phyloP scores from a whole-genome alignment of 1,140 invertebrate genomes.

The Potamilus streckersoni region DNA sequence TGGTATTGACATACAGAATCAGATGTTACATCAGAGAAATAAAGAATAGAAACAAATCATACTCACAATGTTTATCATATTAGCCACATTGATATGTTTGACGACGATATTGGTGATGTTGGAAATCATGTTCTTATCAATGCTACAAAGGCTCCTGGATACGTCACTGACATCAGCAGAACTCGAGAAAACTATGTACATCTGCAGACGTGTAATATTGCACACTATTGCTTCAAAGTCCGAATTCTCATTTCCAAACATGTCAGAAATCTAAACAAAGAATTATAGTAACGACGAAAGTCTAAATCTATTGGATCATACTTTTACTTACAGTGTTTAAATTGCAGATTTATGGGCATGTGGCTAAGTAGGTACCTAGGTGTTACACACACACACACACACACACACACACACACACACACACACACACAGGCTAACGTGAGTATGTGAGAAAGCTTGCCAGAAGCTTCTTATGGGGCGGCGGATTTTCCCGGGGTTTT shows the following conservation, averaged over 20 bases:
- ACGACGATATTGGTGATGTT: slow-evolving; percentile 15
- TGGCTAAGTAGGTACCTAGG: no score
- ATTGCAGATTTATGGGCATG: no score
- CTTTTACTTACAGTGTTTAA: no score
- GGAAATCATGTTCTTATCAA: slow-evolving; percentile 13
- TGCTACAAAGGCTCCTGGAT: slow-evolving; percentile 13
- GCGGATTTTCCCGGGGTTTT: no score
- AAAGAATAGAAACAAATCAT: no score
- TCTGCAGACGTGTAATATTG: slow-evolving; percentile 5
- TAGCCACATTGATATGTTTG: slow-evolving; percentile 14
- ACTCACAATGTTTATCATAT: slow-evolving; percentile 16
- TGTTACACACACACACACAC: no score
- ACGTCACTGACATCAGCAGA: slow-evolving; percentile 14
- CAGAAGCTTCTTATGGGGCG: no score
- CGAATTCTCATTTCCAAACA: background rate
- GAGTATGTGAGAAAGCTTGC: no score
- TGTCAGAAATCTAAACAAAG: background rate
- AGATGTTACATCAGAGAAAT: no score
- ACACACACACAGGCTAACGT: no score
- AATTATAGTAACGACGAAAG: background rate
- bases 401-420: no score
- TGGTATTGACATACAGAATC: no score
- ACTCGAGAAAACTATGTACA: slow-evolving; percentile 3
- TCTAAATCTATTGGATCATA: background rate
- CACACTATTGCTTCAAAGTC: slow-evolving; percentile 19